Evolutionary conservation across 2,113 vertebrate genomes (phyloP).

Genomic region (Cacatua alba): DNA sequence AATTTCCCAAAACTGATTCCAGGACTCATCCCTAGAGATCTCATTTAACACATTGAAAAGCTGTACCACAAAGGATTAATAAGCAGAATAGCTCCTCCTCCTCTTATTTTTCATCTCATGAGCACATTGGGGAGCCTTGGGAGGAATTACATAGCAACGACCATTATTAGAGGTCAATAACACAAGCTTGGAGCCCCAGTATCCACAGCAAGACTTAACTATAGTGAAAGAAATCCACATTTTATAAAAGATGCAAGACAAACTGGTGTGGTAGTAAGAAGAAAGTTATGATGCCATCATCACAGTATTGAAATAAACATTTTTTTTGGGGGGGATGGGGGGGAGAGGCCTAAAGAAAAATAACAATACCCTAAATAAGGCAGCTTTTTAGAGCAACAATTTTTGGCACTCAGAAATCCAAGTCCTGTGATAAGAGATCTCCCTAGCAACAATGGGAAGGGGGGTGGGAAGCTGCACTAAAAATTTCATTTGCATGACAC

Average conservation of each 20-base stretch:
- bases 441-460: neutral
- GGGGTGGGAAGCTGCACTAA: neutral
- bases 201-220: neutral
- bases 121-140: neutral
- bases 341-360: neutral
- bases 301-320: neutral
- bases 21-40: neutral
- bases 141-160: neutral
- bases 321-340: neutral
- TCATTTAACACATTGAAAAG: neutral
- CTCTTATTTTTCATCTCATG: neutral
- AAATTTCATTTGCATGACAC: conserved; percentile 42
- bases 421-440: neutral
- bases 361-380: neutral
- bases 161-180: neutral
- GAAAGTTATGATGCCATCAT: neutral
- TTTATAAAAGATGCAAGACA: neutral
- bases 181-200: neutral
- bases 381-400: neutral
- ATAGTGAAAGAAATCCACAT: neutral
- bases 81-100: neutral
- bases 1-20: neutral
- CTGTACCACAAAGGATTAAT: neutral
- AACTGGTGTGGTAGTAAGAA: neutral
- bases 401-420: neutral